These are phyloP conservation scores for Sisyra nigra DNA, from an alignment of 2,888 invertebrate genomes.

Conservation along the genomic window DNA sequence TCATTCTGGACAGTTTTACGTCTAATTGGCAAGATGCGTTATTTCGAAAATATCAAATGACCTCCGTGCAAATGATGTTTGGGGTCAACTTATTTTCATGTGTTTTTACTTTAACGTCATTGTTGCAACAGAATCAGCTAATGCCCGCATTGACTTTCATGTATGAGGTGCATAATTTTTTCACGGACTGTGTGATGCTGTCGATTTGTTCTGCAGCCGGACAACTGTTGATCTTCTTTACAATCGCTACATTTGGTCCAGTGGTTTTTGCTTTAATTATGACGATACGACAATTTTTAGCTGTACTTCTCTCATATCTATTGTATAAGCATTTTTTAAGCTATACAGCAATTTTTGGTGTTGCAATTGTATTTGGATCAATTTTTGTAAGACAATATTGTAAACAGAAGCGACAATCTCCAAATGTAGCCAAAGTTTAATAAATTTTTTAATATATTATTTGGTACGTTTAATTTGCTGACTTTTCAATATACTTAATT, in stretches of 20 bases:
- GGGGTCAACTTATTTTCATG: slow-evolving; percentile 91
- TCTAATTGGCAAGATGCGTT: slow-evolving; percentile 94
- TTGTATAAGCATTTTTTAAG: slow-evolving; percentile 82
- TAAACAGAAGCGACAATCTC: slow-evolving; percentile 30
- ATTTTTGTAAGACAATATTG: slow-evolving; percentile 74
- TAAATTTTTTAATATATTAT: too few relatives aligned
- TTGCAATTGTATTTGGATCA: slow-evolving; percentile 69
- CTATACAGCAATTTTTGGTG: slow-evolving; percentile 57
- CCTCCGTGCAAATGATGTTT: slow-evolving; percentile 86
- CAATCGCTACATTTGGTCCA: slow-evolving; percentile 88
- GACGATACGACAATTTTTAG: slow-evolving; percentile 84
- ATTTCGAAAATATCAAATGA: slow-evolving; percentile 64
- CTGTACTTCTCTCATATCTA: slow-evolving; percentile 85
- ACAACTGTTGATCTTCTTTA: slow-evolving; percentile 93
- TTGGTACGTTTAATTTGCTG: too few relatives aligned
- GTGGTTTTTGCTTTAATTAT: slow-evolving; percentile 96
- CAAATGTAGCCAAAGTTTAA: too few relatives aligned
- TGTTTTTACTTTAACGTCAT: slow-evolving; percentile 68
- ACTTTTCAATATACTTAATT: too few relatives aligned
- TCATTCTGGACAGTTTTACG: slow-evolving; percentile 94
- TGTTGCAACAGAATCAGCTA: slow-evolving; percentile 77
- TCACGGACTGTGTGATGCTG: slow-evolving; percentile 70
- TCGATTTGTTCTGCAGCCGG: slow-evolving; percentile 84
- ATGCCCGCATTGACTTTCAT: slow-evolving; percentile 54
- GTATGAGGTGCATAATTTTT: slow-evolving; percentile 28